Evolutionary conservation across 2,888 invertebrate species (phyloP), one percentile per base, ranked within the genome.

Genomic region (Loripinus fragilis): DNA sequence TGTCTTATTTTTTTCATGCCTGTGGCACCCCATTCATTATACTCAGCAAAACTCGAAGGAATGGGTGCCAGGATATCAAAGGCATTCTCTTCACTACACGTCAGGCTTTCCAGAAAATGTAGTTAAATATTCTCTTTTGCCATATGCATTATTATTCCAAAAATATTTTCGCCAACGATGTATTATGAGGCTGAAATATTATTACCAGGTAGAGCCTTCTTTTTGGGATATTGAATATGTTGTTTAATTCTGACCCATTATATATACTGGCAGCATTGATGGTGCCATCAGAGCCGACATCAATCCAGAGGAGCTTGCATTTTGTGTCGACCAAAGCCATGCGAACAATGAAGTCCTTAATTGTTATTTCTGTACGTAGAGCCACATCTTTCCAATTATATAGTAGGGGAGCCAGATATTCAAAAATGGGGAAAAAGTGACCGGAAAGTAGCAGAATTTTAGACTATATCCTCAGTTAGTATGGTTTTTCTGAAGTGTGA

Each of bases 131-230:
- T 55, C 67, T 50, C 67, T 76, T 73, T 78, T 74, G 65, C 65
- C 64, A 60, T 50, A 30, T 55, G 41, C 52, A 68, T 77, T 66
- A 41, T 77, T 33, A 74, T 75, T 28, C 76, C 83, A 81, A 89
- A 87, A 48, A n/a, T 20, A 48, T 48, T 84, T 67, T 85, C 38
- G 84, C 81, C 88, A 17, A 71, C 20, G 17, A 71, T 52, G 71
- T 25, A 71, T 23, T 55, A 71, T 28, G 71, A 55, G n/a, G 25
- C 25, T 1, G 23, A 12, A 17, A 15, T 8, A 52, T 48, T 35
- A 50, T 70, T 52, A 52, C 23, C 45, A 20, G 71, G 52, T 35
- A 71, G 33, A 20, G 71, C 30, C 17, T 48, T 48, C 48, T 48
- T 17, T 20, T 55, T 28, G 71, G 60, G 23, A 30, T 2, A 38